These are phyloP conservation scores for Notodonta dromedarius DNA, from an alignment of 2,888 invertebrate genomes.

Conservation along the genomic window DNA sequence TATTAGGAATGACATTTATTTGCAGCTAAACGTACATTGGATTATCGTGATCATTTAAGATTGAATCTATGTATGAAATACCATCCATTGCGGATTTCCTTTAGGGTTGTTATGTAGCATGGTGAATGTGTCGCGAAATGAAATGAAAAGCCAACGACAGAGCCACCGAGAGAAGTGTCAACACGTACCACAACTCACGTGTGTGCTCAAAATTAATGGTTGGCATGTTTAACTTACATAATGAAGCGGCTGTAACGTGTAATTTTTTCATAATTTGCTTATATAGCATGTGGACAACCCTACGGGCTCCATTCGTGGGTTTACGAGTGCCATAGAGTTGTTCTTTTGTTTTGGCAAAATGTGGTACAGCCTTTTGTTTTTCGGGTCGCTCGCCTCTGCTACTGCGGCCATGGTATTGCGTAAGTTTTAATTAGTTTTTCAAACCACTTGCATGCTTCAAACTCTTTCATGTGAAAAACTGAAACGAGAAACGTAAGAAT, in stretches of 20 bases:
- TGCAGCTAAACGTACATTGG: no score
- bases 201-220: constrained; percentile 40
- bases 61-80: no score
- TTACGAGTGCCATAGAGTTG: constrained; percentile 37
- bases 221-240: constrained; percentile 45
- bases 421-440: constrained; percentile 51
- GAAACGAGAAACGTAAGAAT: neutral
- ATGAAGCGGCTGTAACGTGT: constrained; percentile 53
- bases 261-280: constrained; percentile 59
- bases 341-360: constrained; percentile 30
- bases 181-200: constrained; percentile 33
- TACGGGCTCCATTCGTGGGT: constrained; percentile 40
- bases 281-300: constrained; percentile 50
- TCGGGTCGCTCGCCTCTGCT: constrained; percentile 33
- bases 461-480: neutral
- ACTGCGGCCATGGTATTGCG: constrained; percentile 51
- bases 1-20: no score
- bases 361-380: constrained; percentile 40
- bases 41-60: no score
- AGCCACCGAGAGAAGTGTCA: constrained; percentile 1
- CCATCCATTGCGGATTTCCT: constrained; percentile 15
- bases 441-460: neutral
- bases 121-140: constrained; percentile 12
- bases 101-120: neutral
- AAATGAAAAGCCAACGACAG: constrained; percentile 13